Percentiles rank a stretch among this genome's conserved stretches.
Evolutionary conservation across 2,113 vertebrate species (phyloP).

Genomic region (Pavo muticus): DNA sequence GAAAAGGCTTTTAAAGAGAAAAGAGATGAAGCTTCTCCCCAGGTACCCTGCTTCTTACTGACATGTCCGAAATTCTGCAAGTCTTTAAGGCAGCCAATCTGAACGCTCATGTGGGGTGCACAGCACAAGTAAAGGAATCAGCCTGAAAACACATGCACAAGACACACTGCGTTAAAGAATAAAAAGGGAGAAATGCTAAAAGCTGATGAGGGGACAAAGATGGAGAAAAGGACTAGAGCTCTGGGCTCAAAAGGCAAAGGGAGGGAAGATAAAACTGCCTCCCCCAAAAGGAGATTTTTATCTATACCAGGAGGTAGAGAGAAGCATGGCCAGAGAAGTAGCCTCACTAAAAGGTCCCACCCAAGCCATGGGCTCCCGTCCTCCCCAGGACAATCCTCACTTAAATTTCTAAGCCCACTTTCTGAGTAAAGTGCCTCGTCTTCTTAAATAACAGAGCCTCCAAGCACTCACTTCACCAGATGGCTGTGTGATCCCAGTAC

Average conservation of each 20-base stretch:
- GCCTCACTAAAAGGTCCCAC: neutral
- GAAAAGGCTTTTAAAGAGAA: neutral
- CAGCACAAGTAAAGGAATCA: neutral
- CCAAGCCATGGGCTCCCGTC: accelerated
- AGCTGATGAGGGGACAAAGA: neutral
- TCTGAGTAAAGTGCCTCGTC: neutral
- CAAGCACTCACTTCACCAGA: neutral
- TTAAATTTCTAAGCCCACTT: neutral
- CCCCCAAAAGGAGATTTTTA: neutral
- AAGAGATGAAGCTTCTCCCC: accelerated
- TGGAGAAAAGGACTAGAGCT: neutral
- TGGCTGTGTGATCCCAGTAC: accelerated
- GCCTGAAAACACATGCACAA: neutral
- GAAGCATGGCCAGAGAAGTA: neutral
- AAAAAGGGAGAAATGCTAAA: neutral
- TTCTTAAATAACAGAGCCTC: neutral
- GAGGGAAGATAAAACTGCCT: neutral
- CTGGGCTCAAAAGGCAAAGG: neutral
- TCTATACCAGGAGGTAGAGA: accelerated
- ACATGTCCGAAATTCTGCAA: accelerated
- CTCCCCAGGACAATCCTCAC: accelerated
- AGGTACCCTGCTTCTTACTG: neutral
- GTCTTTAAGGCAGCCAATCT: accelerated
- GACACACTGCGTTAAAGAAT: neutral
- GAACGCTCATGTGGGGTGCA: accelerated